Conservation (phyloP, 2,888 invertebrate genomes). For the Crepidodera aurea region DNA sequence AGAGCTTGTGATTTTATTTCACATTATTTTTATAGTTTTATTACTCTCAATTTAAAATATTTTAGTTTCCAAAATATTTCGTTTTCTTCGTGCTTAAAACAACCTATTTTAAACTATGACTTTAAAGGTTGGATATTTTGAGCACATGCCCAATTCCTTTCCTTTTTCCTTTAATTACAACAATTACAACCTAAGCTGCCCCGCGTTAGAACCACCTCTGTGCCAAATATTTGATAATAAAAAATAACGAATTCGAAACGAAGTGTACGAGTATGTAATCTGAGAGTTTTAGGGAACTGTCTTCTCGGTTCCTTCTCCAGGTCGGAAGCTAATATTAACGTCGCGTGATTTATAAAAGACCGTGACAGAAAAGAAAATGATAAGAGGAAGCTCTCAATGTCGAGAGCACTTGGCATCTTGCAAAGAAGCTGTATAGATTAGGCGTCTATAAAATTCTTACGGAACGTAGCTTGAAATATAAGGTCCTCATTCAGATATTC, state of each 20-base stretch:
- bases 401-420: conserved; percentile 46
- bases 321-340: conserved; percentile 48
- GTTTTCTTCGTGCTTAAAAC: too few species aligned
- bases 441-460: conserved; percentile 36
- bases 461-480: background rate
- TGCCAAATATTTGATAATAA: background rate
- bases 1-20: too few species aligned
- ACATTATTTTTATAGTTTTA: too few species aligned
- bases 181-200: too few species aligned
- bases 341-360: conserved; percentile 52
- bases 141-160: too few species aligned
- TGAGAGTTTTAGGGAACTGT: conserved; percentile 9
- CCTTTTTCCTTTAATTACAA: too few species aligned
- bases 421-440: conserved; percentile 43
- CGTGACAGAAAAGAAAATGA: conserved; percentile 55
- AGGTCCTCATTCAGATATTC: too few species aligned
- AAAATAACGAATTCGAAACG: background rate
- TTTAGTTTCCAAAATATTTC: too few species aligned
- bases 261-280: background rate
- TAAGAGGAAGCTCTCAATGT: conserved; percentile 50
- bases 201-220: background rate
- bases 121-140: too few species aligned
- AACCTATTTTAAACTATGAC: too few species aligned
- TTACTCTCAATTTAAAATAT: too few species aligned
- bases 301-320: conserved; percentile 2